Evolutionary conservation across 2,113 vertebrate species (phyloP), one percentile per base, ranked within the genome.

Genomic region (Xyrauchen texanus): DNA sequence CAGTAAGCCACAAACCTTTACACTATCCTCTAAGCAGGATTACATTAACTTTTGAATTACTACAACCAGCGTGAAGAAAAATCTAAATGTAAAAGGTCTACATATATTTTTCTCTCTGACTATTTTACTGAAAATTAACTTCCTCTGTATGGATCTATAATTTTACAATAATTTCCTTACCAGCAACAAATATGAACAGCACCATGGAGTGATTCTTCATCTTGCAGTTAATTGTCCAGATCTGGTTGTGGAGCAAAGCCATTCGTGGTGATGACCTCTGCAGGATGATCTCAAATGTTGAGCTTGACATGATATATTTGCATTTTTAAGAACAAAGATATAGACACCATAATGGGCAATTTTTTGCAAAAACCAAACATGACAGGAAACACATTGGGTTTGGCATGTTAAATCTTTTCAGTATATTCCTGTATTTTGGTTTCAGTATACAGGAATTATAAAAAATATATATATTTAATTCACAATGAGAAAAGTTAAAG

Each of bases 331-430:
- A 34, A 3, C 21, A 8, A 0, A 5, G 46, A 46, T 46, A 71
- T 71, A 13, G 55, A 34, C 67, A 68, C 6, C 21, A 34, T 53
- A 34, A 68, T 34, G 6, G 6, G 11, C 47, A 68, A 68, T 68
- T 47, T 53, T 68, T 52, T 68, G 67, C 67, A 68, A 68, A 68
- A 68, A 34, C 4, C 16, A 68, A 53, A 49, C 11, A 68, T 68
- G 49, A 53, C 4, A 52, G 34, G 49, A 52, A 52, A 68, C 21
- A 34, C 21, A 1, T 34, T 34, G 21, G 21, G 21, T 34, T 34
- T 2, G 47, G 9, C 46, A 68, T 45, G 66, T 68, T 15, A 9
- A 9, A 21, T 21, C 6, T 51, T 52, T 63, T 34, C 21, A 34
- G 21, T 34, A 34, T 3, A 34, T 67, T 15, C 64, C 21, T 34